Base-by-base conservation (phyloP, 2,888 invertebrate species). In the Gonocerus acuteangulatus region DNA sequence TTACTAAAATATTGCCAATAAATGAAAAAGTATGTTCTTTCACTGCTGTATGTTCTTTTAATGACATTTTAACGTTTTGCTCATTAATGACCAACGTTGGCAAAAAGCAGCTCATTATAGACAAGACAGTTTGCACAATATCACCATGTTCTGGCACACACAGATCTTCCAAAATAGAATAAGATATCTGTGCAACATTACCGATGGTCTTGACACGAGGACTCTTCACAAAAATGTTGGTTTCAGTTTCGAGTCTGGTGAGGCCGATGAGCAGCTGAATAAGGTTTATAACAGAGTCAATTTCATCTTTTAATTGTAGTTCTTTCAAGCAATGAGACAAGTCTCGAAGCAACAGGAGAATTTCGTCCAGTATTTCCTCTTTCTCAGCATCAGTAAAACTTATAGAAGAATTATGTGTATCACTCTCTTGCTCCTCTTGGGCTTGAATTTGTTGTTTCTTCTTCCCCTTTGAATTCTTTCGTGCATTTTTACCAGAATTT, bases 101-200 rank as follows among this genome's bases (percentile, higher is more conserved):
- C 49, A 79, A 67, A 23, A 76, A 64, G 62, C 74, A 71, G 62
- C 74, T 75, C 56, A 75, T 73, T 23, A 78, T 75, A 34, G 73
- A 56, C 45, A 68, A 69, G 19, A 75, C 71, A 11, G 74, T 73
- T 7, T 72, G 67, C 13, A 71, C 66, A 4, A 75, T 67, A 34
- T 73, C 68, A 1, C 79, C 79, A 68, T 79, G 79, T 15, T 74
- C 71, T 2, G 71, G 70, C 56, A 72, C 68, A 64, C 76, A 77
- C 0, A 78, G 65, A 36, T 69, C 68, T 57, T 71, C 68, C 18
- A 77, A 67, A 11, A 73, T 73, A 9, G 69, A 69, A 62, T 74
- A 77, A 7, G 75, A 73, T 65, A 74, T 75, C 60, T 71, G 45
- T 6, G 62, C 60, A 9, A 67, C 52, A 23, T 45, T 61, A 3